These are phyloP conservation scores for Epiblema foenella DNA, from an alignment of 2,888 invertebrate species.

Conservation along the genomic window DNA sequence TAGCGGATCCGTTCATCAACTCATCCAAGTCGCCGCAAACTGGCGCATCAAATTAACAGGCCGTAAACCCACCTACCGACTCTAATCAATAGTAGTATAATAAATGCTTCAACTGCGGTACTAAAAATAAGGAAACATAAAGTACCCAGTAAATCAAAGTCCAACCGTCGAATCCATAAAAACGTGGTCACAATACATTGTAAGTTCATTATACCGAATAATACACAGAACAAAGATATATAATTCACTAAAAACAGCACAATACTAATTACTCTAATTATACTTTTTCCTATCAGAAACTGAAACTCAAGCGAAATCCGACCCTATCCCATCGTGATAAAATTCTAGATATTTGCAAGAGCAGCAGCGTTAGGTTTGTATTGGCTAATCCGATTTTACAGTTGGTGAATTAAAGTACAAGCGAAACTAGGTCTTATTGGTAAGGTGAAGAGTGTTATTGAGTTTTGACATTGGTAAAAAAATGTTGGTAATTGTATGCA, in stretches of 20 bases:
- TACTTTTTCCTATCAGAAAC: not conserved
- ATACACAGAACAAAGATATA: conserved; percentile 25
- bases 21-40: no score
- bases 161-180: conserved; percentile 14
- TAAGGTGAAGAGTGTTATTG: not conserved
- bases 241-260: conserved; percentile 25
- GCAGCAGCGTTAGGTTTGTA: not conserved
- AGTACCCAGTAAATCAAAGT: conserved; percentile 5
- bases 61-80: no score
- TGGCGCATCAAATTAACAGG: no score
- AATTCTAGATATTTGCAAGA: not conserved
- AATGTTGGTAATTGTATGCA: conserved; percentile 16
- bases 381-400: not conserved
- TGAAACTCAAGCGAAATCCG: not conserved
- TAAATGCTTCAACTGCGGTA: no score
- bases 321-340: conserved; percentile 2
- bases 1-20: no score
- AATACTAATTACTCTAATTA: conserved; percentile 31
- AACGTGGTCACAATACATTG: conserved; percentile 28
- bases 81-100: no score
- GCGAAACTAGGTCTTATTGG: not conserved
- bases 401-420: not conserved
- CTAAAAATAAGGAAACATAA: conserved; percentile 10
- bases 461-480: not conserved
- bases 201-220: conserved; percentile 23